Evolutionary conservation across 2,113 vertebrate genomes (phyloP).

Genomic region (Scortum barcoo): DNA sequence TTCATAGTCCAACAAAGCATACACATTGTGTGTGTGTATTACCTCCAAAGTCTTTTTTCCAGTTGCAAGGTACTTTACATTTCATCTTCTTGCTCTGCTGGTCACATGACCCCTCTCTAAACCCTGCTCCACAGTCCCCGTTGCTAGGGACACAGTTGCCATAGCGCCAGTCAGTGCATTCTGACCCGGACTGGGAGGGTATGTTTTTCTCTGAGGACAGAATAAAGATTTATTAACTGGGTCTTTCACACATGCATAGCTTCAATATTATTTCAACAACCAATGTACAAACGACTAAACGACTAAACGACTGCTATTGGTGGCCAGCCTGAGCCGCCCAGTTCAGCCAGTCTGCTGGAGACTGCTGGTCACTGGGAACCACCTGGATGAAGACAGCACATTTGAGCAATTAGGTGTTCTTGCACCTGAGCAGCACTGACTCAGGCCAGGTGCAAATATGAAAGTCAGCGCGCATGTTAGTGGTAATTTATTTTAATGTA

Average conservation of each 20-base stretch:
- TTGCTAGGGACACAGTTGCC: conserved; percentile 89
- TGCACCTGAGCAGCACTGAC: neutral
- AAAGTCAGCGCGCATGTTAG: too few relatives aligned
- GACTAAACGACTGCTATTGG: too few relatives aligned
- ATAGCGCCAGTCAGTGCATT: conserved; percentile 90
- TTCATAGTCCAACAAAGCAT: neutral
- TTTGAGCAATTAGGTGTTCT: neutral
- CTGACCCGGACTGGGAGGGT: conserved; percentile 82
- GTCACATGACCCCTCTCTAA: conserved; percentile 88
- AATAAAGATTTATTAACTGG: conserved; percentile 5
- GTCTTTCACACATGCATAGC: neutral
- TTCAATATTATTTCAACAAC: neutral
- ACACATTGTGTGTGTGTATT: conserved; percentile 37
- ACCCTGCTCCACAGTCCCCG: conserved; percentile 89
- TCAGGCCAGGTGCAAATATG: neutral
- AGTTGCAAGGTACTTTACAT: conserved; percentile 94
- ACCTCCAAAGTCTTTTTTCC: conserved; percentile 95
- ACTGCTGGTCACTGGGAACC: neutral
- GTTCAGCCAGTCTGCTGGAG: neutral
- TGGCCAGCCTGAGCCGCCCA: neutral
- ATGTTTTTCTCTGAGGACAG: conserved; percentile 82
- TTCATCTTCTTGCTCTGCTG: conserved; percentile 89
- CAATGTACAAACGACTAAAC: neutral
- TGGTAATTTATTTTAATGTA: too few relatives aligned
- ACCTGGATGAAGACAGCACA: neutral